Conservation (phyloP, 2,113 vertebrate genomes). For the Puffinus mauretanicus region DNA sequence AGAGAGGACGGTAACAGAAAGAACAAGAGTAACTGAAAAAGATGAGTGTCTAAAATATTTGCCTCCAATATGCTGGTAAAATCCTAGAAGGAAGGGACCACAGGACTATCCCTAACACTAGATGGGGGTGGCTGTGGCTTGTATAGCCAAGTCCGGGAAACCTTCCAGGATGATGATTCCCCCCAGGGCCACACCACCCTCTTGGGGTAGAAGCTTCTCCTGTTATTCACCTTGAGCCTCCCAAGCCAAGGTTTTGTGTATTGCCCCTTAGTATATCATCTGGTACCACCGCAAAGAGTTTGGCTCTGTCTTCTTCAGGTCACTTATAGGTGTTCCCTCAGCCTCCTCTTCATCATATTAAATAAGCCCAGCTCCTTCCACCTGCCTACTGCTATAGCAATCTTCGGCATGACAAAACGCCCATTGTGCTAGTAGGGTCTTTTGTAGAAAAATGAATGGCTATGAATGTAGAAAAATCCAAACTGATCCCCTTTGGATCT, state of each 20-base stretch:
- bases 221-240: background rate
- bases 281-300: background rate
- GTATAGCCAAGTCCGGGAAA: background rate
- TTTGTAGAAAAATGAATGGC: background rate
- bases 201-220: background rate
- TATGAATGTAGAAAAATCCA: background rate
- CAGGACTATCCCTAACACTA: background rate
- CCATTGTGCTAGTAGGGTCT: background rate
- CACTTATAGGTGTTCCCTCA: background rate
- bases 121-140: background rate
- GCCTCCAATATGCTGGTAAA: background rate
- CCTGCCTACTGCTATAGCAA: background rate
- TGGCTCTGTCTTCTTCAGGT: background rate
- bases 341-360: background rate
- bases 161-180: background rate
- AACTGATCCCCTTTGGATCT: background rate
- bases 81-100: background rate
- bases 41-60: background rate
- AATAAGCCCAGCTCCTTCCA: background rate
- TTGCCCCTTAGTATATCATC: background rate
- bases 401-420: background rate
- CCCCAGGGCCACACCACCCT: background rate
- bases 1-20: background rate
- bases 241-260: background rate
- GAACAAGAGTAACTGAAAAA: background rate